Evolutionary conservation across 35 echinoderm and acorn worm species (phyloP).

Genomic region (Stichopus chloronotus): DNA sequence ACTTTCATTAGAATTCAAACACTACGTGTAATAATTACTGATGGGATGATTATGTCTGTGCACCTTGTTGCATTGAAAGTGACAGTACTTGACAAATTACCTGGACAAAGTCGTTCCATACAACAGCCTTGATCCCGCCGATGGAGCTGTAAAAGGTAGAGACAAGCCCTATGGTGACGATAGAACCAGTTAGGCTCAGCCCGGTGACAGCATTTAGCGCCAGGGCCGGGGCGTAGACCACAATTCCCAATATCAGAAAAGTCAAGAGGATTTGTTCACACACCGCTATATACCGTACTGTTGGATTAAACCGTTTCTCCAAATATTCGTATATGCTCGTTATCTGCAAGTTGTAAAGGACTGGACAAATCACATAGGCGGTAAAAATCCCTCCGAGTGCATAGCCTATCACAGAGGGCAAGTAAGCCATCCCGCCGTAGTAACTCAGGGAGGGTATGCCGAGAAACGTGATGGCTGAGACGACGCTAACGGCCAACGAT

Average conservation of each 20-base stretch:
- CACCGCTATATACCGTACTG: conserved; percentile 31
- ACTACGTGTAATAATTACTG: too few species aligned
- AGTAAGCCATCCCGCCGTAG: background rate
- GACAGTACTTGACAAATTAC: background rate
- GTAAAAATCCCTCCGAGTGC: background rate
- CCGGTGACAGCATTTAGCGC: conserved; percentile 60
- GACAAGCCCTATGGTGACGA: conserved; percentile 18
- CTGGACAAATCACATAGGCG: conserved; percentile 3
- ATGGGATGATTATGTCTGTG: too few species aligned
- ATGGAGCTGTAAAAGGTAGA: conserved; percentile 56
- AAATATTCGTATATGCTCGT: conserved; percentile 55
- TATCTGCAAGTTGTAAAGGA: conserved; percentile 37
- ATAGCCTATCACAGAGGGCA: background rate
- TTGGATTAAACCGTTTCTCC: conserved; percentile 33
- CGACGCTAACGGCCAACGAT: background rate
- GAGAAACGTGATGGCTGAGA: background rate
- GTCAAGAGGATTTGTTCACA: background rate
- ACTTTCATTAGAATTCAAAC: background rate
- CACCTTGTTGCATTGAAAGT: background rate
- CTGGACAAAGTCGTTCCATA: conserved; percentile 49
- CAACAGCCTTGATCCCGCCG: conserved; percentile 50
- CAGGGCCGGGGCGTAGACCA: conserved; percentile 51
- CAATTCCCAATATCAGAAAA: conserved; percentile 17
- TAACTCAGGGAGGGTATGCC: background rate
- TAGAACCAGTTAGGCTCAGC: conserved; percentile 21